These are phyloP conservation scores for Vombatus ursinus DNA, from an alignment of 2,113 vertebrate genomes.

Conservation along the genomic window DNA sequence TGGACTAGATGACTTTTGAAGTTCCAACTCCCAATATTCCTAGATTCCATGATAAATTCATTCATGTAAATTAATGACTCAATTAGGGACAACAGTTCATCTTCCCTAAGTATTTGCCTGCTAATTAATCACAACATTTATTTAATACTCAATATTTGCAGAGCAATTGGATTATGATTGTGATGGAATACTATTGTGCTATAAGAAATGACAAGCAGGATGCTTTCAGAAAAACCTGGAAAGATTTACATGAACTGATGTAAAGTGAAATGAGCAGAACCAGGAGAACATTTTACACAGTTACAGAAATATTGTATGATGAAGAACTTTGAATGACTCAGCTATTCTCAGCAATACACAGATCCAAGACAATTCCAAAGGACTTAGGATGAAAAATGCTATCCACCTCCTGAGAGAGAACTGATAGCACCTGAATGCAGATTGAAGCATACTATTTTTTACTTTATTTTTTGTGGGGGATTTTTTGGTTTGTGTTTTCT, in stretches of 20 bases:
- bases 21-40: background rate
- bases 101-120: background rate
- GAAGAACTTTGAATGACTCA: background rate
- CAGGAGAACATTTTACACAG: background rate
- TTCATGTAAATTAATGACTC: background rate
- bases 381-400: background rate
- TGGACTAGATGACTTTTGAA: background rate
- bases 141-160: background rate
- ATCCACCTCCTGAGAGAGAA: background rate
- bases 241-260: background rate
- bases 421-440: background rate
- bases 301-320: background rate
- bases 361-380: background rate
- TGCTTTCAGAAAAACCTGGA: too few species aligned
- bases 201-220: too few species aligned
- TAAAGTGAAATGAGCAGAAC: background rate
- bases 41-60: background rate
- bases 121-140: background rate
- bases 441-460: background rate
- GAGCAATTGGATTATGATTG: too few species aligned
- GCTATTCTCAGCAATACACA: background rate
- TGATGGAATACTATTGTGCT: too few species aligned
- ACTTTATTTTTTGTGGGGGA: too few species aligned
- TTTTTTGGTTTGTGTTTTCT: background rate
- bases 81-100: background rate